Evolutionary conservation across 2,888 invertebrate genomes (phyloP).

Genomic region (Cataglyphis cursor): DNA sequence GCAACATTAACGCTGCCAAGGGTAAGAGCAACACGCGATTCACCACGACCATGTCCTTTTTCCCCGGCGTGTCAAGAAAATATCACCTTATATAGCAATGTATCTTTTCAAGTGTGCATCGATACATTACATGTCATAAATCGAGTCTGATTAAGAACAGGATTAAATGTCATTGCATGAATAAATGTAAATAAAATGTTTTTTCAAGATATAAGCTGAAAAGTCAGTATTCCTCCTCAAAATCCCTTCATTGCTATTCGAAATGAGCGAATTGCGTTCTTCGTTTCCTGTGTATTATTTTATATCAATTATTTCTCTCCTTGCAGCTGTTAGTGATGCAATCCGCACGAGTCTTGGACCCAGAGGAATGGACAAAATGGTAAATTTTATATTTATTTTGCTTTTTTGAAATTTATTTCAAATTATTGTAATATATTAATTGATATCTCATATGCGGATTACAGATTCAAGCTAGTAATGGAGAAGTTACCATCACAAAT

Average conservation of each 20-base stretch:
- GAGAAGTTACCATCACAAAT: slow-evolving; percentile 99
- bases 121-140: background rate
- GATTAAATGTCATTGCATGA: background rate
- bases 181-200: background rate
- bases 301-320: slow-evolving; percentile 66
- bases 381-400: slow-evolving; percentile 84
- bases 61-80: slow-evolving; percentile 33
- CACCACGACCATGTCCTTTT: background rate
- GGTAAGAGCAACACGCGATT: slow-evolving; percentile 88
- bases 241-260: too few species aligned
- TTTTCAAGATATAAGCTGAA: too few species aligned
- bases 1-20: slow-evolving; percentile 99
- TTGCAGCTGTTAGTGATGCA: slow-evolving; percentile 98
- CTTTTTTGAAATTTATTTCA: background rate
- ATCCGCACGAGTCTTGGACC: slow-evolving; percentile 99
- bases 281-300: background rate
- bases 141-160: background rate
- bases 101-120: background rate
- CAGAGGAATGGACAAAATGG: slow-evolving; percentile 99
- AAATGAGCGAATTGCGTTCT: background rate
- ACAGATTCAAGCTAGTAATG: slow-evolving; percentile 97
- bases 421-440: background rate
- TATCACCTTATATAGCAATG: slow-evolving; percentile 77
- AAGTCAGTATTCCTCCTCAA: too few species aligned
- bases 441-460: slow-evolving; percentile 62